Percentiles rank a stretch among this genome's conserved stretches.
Conservation (phyloP, 2,797 vertebrate species). For the Corythornis leucogaster region DNA sequence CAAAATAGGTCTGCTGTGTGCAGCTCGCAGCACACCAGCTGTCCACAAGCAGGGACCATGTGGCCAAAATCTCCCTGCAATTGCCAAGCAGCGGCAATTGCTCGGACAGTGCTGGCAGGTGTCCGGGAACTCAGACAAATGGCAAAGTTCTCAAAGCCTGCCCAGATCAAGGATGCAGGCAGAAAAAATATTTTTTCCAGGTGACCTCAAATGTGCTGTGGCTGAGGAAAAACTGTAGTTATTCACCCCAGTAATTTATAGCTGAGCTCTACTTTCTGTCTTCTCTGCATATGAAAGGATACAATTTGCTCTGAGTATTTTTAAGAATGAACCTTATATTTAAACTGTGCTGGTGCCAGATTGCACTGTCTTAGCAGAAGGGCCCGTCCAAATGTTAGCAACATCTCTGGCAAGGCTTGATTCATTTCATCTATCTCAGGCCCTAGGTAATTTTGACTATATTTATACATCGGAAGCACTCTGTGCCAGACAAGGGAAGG, state of each 20-base stretch:
- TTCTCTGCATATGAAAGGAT: slow-evolving; percentile 4
- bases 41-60: background rate
- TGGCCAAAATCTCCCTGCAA: background rate
- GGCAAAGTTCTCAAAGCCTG: background rate
- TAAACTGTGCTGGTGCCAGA: slow-evolving; percentile 31
- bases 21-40: background rate
- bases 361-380: slow-evolving; percentile 40
- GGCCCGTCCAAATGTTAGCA: slow-evolving; percentile 19
- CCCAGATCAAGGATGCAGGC: background rate
- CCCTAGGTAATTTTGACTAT: slow-evolving; percentile 23
- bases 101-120: background rate
- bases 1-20: rapidly evolving
- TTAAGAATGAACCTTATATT: slow-evolving; percentile 52
- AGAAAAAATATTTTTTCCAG: slow-evolving; percentile 18
- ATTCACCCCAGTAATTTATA: background rate
- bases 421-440: slow-evolving; percentile 39
- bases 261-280: slow-evolving; percentile 15
- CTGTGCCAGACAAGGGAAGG: slow-evolving; percentile 4
- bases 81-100: background rate
- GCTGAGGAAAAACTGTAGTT: background rate
- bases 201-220: background rate
- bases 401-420: slow-evolving; percentile 40
- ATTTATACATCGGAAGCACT: slow-evolving; percentile 25
- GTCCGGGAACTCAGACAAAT: background rate
- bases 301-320: slow-evolving; percentile 45